Conservation (phyloP, 1,140 invertebrate species). For the Drosophila insularis region DNA sequence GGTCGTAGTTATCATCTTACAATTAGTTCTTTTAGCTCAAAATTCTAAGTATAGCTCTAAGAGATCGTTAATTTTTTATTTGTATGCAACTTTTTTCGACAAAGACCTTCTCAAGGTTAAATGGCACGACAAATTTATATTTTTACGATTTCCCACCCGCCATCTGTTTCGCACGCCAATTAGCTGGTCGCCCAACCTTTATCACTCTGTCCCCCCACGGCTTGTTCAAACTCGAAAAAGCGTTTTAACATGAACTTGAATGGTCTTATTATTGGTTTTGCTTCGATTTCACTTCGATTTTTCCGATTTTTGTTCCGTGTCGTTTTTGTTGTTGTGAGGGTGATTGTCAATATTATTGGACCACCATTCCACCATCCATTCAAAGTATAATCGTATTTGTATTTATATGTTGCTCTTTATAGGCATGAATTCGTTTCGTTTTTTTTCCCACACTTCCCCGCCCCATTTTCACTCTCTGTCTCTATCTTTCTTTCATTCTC, state of each 20-base stretch:
- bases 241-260: slow-evolving; percentile 78
- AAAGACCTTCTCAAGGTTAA: slow-evolving; percentile 37
- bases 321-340: slow-evolving; percentile 12
- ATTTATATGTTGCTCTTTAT: slow-evolving; percentile 56
- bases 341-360: slow-evolving; percentile 68
- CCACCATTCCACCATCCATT: slow-evolving; percentile 19
- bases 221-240: slow-evolving; percentile 24
- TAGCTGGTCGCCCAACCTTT: slow-evolving; percentile 20
- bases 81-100: no score
- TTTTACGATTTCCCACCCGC: slow-evolving; percentile 43
- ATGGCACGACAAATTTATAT: slow-evolving; percentile 67
- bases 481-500: no score
- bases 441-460: slow-evolving; percentile 55
- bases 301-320: neutral
- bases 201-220: neutral
- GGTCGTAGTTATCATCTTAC: no score
- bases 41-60: no score
- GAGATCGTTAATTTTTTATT: no score
- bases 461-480: neutral
- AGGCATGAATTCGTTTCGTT: slow-evolving; percentile 62
- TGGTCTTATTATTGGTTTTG: slow-evolving; percentile 72
- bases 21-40: no score
- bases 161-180: slow-evolving; percentile 70
- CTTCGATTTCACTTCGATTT: slow-evolving; percentile 23
- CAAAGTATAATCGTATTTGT: slow-evolving; percentile 66